phyloP scores from a whole-genome alignment of 2,797 vertebrate genomes.

The Chelonia mydas region DNA sequence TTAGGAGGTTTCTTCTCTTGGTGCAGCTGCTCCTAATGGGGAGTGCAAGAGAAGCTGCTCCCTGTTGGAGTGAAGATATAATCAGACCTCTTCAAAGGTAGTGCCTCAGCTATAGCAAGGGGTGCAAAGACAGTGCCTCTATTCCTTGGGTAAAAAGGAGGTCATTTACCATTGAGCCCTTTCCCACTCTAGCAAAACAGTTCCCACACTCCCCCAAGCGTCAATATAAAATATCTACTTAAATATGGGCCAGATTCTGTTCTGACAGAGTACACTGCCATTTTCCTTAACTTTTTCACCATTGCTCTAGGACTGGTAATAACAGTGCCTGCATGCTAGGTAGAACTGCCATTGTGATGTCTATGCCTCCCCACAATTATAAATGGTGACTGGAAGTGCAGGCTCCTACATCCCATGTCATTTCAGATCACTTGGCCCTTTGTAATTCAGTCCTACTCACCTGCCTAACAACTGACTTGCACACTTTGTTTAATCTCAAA shows the following conservation, averaged over 20 bases:
- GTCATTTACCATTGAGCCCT: not conserved
- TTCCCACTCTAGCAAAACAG: not conserved
- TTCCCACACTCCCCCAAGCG: no score
- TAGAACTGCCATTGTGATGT: not conserved
- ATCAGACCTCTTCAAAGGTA: not conserved
- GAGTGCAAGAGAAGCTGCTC: not conserved
- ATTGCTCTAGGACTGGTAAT: not conserved
- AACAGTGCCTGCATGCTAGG: not conserved
- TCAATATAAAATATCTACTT: not conserved
- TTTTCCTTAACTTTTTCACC: not conserved
- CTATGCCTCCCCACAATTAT: not conserved
- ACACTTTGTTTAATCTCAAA: not conserved
- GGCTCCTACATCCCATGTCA: not conserved
- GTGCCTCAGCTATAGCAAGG: not conserved
- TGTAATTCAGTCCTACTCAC: not conserved
- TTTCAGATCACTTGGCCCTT: not conserved
- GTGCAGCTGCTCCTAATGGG: not conserved
- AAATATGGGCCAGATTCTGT: slow-evolving; percentile 17
- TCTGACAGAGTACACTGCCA: not conserved
- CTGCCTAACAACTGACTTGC: not conserved
- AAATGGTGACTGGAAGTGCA: not conserved
- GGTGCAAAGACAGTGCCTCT: not conserved
- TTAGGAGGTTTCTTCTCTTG: not conserved
- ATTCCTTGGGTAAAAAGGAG: not conserved
- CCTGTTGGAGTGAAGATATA: not conserved